A percentile compares a stretch with the other conserved stretches of the same genome.
Conservation (phyloP, 2,797 vertebrate species). For the Syndactyla subalaris region DNA sequence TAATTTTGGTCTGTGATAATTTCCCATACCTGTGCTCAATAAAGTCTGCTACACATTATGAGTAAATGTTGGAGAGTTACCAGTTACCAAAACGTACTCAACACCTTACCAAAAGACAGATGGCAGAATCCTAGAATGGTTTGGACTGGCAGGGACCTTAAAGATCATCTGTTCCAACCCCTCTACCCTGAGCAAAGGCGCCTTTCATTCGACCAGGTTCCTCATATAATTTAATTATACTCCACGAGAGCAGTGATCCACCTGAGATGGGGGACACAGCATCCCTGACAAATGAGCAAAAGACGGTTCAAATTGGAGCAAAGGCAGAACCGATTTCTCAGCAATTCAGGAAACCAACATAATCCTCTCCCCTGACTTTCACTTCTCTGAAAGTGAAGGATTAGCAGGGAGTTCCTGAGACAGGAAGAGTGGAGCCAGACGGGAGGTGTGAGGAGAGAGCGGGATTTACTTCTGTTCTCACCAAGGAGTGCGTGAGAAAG, state of each 20-base stretch:
- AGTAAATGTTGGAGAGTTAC: not conserved
- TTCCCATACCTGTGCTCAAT: not conserved
- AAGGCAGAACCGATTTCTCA: not conserved
- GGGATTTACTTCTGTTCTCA: not conserved
- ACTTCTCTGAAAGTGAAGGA: not conserved
- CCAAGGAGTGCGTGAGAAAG: not conserved
- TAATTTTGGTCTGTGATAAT: not conserved
- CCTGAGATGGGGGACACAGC: accelerated
- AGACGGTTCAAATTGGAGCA: not conserved
- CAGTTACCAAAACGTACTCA: not conserved
- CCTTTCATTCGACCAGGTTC: not conserved
- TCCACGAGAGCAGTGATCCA: no score
- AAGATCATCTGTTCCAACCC: not conserved
- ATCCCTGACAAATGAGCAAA: not conserved
- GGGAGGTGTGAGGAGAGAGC: not conserved
- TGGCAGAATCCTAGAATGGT: not conserved
- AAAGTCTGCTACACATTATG: not conserved
- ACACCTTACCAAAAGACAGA: accelerated
- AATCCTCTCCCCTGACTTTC: not conserved
- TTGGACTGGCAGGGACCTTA: not conserved
- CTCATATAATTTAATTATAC: accelerated
- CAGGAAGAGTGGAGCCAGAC: not conserved
- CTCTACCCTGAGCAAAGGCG: not conserved
- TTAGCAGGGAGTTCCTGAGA: not conserved
- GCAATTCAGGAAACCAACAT: not conserved